phyloP scores from a whole-genome alignment of 1,140 invertebrate genomes.

The Drosophila nannoptera region DNA sequence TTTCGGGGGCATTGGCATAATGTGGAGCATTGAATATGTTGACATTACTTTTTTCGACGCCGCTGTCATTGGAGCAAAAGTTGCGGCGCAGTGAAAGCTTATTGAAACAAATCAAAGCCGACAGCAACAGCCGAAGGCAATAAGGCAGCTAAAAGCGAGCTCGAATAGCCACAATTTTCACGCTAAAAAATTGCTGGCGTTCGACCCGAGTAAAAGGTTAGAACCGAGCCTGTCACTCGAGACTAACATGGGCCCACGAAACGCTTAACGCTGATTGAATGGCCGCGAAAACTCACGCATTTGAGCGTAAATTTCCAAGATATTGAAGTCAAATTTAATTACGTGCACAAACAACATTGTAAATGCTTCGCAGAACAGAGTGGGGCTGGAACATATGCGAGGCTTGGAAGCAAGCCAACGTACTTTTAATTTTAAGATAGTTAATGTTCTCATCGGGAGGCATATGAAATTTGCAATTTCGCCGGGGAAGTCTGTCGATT shows the following conservation, averaged over 20 bases:
- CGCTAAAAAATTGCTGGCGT: conserved; percentile 20
- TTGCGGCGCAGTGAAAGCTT: conserved; percentile 44
- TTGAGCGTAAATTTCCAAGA: too few species aligned
- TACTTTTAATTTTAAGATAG: too few species aligned
- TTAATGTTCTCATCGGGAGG: neutral
- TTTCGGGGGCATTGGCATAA: conserved; percentile 31
- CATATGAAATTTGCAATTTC: conserved; percentile 5
- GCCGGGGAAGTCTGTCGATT: neutral
- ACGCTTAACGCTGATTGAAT: too few species aligned
- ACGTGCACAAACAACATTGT: too few species aligned
- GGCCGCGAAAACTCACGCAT: too few species aligned
- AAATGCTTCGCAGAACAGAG: too few species aligned
- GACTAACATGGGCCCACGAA: too few species aligned
- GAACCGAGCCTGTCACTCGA: neutral
- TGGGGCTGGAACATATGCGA: too few species aligned
- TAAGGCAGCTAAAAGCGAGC: conserved; percentile 15
- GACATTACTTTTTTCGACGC: conserved; percentile 1
- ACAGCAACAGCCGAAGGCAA: conserved; percentile 3
- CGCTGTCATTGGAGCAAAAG: too few species aligned
- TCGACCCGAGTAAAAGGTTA: conserved; percentile 12
- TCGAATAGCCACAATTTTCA: conserved; percentile 30
- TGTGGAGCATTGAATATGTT: conserved; percentile 26
- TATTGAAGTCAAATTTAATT: too few species aligned
- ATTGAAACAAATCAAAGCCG: conserved; percentile 62
- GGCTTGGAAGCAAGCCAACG: too few species aligned